These are phyloP conservation scores for Nasonia vitripennis DNA, from an alignment of 1,140 invertebrate species.

Conservation along the genomic window DNA sequence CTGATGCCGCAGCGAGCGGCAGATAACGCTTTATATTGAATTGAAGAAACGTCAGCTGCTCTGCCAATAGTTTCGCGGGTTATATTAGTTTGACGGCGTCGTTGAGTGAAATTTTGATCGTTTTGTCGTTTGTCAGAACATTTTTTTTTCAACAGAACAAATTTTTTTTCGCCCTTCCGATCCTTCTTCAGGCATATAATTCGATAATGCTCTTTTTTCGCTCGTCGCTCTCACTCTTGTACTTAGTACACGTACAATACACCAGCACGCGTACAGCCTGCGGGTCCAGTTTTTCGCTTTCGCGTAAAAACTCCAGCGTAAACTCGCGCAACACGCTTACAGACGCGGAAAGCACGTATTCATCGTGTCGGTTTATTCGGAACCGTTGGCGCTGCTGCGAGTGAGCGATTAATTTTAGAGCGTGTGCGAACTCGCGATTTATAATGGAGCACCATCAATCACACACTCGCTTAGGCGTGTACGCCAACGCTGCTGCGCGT, in stretches of 20 bases:
- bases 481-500: not conserved
- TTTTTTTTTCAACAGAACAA: no score
- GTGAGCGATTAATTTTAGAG: conserved; percentile 69
- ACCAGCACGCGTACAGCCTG: no score
- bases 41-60: not conserved
- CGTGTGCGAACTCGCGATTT: conserved; percentile 57
- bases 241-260: not conserved
- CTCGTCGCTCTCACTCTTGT: not conserved
- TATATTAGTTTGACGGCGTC: no score
- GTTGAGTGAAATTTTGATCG: no score
- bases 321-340: not conserved
- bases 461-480: conserved; percentile 60
- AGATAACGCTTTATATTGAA: not conserved
- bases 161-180: no score
- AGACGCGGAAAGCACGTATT: conserved; percentile 62
- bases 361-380: conserved; percentile 61
- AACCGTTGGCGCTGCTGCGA: conserved; percentile 54
- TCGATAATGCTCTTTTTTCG: not conserved
- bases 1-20: no score
- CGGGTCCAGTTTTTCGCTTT: not conserved
- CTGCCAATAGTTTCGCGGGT: no score
- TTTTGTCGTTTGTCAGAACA: no score
- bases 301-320: not conserved
- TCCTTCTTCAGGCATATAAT: not conserved
- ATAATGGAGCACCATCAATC: conserved; percentile 72